phyloP scores from a whole-genome alignment of 2,888 invertebrate genomes.

The Drosophila austrosaltans region DNA sequence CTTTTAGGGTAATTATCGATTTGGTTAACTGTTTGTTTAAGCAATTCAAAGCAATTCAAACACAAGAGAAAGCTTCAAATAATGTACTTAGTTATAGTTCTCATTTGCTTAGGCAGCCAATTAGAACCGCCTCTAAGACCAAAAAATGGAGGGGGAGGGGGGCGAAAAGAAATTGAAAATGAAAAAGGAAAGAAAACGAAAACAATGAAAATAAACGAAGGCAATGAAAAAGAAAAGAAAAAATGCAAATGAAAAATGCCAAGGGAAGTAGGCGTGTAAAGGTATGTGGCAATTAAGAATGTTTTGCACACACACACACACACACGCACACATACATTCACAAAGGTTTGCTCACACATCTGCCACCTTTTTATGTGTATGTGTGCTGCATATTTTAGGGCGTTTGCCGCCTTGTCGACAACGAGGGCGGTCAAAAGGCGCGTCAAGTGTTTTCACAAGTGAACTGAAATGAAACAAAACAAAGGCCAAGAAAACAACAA shows the following conservation, averaged over 20 bases:
- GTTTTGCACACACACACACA: neutral
- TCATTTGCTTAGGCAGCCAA: constrained; percentile 1
- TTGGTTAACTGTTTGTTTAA: neutral
- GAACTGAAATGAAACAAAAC: constrained; percentile 17
- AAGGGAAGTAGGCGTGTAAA: constrained; percentile 14
- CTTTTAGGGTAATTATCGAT: neutral
- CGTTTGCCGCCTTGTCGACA: constrained; percentile 29
- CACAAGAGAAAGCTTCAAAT: neutral
- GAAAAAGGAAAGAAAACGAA: neutral
- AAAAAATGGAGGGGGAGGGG: neutral
- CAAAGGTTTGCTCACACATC: constrained; percentile 31
- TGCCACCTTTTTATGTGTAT: constrained; percentile 30
- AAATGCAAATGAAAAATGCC: constrained; percentile 14
- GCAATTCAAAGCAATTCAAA: neutral
- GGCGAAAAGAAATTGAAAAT: neutral
- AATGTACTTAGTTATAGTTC: neutral
- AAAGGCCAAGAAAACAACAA: constrained; percentile 13
- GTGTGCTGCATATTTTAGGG: constrained; percentile 67
- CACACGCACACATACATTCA: neutral
- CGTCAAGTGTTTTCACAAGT: constrained; percentile 64
- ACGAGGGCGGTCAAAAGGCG: constrained; percentile 71
- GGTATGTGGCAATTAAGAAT: constrained; percentile 43
- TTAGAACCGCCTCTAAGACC: neutral
- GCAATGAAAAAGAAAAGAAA: constrained; percentile 3
- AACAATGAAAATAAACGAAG: neutral